These are phyloP conservation scores for Butorides virescens DNA, from an alignment of 2,113 vertebrate species.

Conservation along the genomic window DNA sequence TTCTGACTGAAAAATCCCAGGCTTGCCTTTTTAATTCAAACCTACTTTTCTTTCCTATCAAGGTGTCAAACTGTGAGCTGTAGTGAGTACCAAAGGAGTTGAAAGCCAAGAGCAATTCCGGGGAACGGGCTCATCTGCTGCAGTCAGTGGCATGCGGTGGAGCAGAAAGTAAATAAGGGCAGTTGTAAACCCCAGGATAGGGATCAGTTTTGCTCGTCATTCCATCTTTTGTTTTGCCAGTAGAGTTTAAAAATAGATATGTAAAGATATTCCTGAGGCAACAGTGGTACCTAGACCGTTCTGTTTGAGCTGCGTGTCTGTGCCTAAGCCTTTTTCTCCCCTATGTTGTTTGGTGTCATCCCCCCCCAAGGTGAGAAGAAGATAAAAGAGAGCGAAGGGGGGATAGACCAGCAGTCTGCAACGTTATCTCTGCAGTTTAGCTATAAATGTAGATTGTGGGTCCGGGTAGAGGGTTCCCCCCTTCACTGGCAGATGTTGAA, in stretches of 20 bases:
- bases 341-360: accelerated
- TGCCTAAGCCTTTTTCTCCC: not conserved
- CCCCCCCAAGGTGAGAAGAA: not conserved
- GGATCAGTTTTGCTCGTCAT: not conserved
- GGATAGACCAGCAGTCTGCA: not conserved
- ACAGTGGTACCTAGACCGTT: not conserved
- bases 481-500: not conserved
- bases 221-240: not conserved
- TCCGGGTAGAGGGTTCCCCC: not conserved
- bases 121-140: accelerated
- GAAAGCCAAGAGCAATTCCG: not conserved
- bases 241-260: not conserved
- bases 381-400: not conserved
- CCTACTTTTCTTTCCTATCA: not conserved
- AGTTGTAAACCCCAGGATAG: not conserved
- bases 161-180: not conserved
- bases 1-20: not conserved
- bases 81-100: not conserved
- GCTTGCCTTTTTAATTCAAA: not conserved
- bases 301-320: not conserved
- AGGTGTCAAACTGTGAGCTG: not conserved
- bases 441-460: not conserved
- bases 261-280: not conserved
- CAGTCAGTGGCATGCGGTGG: accelerated
- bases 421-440: not conserved